A percentile compares a stretch with the other conserved stretches of the same genome.
Conservation (phyloP, 1,140 invertebrate genomes). For the Leptinotarsa defecta region DNA sequence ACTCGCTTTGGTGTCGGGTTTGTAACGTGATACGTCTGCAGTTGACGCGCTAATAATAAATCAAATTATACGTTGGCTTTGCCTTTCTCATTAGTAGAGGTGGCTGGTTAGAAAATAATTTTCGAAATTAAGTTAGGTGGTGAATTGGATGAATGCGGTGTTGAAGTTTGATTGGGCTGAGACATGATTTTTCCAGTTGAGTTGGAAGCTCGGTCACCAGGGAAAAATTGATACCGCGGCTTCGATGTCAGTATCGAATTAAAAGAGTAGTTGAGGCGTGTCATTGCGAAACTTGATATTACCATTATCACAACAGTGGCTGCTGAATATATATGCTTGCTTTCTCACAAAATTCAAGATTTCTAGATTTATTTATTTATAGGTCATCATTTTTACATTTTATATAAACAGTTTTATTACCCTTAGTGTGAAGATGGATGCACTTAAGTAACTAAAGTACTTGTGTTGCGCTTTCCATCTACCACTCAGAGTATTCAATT, state of each 20-base stretch:
- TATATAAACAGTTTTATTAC: too few relatives aligned
- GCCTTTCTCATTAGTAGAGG: constrained; percentile 22
- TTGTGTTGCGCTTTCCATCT: too few relatives aligned
- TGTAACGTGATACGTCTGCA: constrained; percentile 7
- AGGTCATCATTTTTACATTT: too few relatives aligned
- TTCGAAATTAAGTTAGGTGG: background rate
- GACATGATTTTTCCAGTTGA: background rate
- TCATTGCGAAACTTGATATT: too few relatives aligned
- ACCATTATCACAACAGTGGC: too few relatives aligned
- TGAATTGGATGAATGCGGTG: constrained; percentile 5
- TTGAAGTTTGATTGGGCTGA: background rate
- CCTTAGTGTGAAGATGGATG: too few relatives aligned
- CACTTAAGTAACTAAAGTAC: too few relatives aligned
- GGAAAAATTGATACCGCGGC: background rate
- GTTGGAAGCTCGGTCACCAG: background rate
- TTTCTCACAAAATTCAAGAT: too few relatives aligned
- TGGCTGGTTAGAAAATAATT: constrained; percentile 20
- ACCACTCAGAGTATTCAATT: too few relatives aligned
- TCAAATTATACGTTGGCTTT: constrained; percentile 13
- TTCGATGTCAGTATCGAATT: background rate
- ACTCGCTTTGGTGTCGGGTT: constrained; percentile 2
- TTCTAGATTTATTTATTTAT: too few relatives aligned
- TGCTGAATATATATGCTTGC: too few relatives aligned
- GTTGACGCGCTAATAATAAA: constrained; percentile 21
- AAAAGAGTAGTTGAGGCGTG: too few relatives aligned